Evolutionary conservation across 2,113 vertebrate genomes (phyloP).

Genomic region (Sylvilagus bachmani): DNA sequence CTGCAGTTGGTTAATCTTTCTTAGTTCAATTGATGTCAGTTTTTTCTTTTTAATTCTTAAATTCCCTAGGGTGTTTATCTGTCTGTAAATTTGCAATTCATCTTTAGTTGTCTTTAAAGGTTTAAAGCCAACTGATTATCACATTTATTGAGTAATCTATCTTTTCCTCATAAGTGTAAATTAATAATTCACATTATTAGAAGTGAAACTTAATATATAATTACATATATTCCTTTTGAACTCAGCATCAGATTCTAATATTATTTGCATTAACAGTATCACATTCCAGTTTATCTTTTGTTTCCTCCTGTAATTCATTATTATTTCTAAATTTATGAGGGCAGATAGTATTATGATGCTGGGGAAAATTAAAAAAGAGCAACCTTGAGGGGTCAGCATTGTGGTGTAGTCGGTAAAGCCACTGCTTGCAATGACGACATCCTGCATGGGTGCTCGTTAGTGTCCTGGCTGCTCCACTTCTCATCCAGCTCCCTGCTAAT

Average conservation of each 20-base stretch:
- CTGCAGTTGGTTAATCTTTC: neutral
- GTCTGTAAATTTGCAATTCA: neutral
- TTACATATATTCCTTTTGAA: neutral
- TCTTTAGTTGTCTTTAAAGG: neutral
- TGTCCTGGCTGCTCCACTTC: no score
- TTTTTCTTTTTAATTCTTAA: neutral
- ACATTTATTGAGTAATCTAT: neutral
- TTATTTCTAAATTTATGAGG: neutral
- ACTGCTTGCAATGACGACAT: no score
- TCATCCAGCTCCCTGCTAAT: no score
- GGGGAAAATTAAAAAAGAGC: neutral
- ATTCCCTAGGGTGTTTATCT: neutral
- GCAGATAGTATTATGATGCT: neutral
- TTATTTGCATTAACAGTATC: neutral
- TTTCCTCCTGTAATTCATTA: neutral
- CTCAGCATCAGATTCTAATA: neutral
- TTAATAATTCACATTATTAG: neutral
- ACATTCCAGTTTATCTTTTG: neutral
- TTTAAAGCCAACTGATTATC: neutral
- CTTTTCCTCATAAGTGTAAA: conserved; percentile 17
- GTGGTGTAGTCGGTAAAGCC: no score
- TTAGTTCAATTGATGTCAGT: neutral
- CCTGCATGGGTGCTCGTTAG: no score
- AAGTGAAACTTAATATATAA: neutral
- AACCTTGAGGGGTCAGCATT: neutral